Conservation (phyloP, 2,797 vertebrate genomes). For the Onychomys leucogaster region DNA sequence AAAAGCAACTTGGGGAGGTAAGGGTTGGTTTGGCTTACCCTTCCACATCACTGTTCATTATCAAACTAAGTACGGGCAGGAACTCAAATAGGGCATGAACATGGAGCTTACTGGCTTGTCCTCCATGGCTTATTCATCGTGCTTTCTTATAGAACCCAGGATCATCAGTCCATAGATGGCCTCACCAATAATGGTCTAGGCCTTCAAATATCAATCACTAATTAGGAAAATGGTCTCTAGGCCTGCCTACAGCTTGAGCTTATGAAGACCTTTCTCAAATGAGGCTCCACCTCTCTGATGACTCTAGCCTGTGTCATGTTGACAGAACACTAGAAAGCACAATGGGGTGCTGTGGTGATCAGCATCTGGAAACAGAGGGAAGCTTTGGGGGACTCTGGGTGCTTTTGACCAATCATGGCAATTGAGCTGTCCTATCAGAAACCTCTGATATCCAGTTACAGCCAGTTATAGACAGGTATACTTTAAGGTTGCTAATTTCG, state of each 20-base stretch:
- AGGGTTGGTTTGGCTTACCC: neutral
- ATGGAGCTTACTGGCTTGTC: neutral
- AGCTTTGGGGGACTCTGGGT: neutral
- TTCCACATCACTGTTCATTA: neutral
- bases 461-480: neutral
- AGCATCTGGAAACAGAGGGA: neutral
- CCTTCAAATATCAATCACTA: neutral
- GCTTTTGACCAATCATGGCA: neutral
- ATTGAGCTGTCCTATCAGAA: neutral
- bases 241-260: neutral
- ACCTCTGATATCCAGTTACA: neutral
- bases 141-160: too few relatives aligned
- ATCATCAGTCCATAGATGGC: too few relatives aligned
- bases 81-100: neutral
- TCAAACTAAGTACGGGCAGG: neutral
- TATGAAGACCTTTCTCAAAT: neutral
- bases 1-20: neutral
- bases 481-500: conserved; percentile 1
- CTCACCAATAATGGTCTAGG: neutral
- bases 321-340: neutral
- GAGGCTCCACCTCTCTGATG: neutral
- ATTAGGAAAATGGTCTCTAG: neutral
- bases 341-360: neutral
- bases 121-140: neutral
- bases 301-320: neutral